Evolutionary conservation across 1,140 invertebrate species (phyloP).

Genomic region (Acyrthosiphon pisum): DNA sequence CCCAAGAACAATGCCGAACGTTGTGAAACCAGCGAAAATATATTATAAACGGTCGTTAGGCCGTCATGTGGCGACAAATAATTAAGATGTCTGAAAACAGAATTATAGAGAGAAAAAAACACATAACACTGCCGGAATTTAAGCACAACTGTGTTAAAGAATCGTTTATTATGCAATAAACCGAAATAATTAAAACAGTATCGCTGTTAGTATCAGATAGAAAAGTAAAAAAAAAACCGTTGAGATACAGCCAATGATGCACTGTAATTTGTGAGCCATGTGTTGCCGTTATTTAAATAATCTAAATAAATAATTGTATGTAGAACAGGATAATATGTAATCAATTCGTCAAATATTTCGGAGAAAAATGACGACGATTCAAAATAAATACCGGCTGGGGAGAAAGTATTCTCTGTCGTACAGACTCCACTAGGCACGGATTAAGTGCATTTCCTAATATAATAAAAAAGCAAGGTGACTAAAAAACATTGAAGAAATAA

Average conservation of each 20-base stretch:
- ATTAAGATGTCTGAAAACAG: constrained; percentile 51
- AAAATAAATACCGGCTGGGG: constrained; percentile 15
- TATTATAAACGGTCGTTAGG: constrained; percentile 40
- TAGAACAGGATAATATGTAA: background rate
- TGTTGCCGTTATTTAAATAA: background rate
- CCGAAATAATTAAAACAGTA: background rate
- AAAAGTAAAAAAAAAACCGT: background rate
- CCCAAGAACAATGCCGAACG: constrained; percentile 44
- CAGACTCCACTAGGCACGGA: background rate
- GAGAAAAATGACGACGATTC: background rate
- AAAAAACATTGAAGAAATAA: constrained; percentile 25
- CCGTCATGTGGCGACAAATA: constrained; percentile 55
- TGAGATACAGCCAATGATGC: background rate
- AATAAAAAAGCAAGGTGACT: constrained; percentile 34
- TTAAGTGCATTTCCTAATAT: constrained; percentile 49
- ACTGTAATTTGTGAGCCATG: background rate
- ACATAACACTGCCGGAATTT: background rate
- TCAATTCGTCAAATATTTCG: background rate
- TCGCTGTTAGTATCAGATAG: background rate
- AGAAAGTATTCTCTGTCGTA: constrained; percentile 16
- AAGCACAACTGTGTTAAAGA: background rate
- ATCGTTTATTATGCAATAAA: constrained; percentile 27
- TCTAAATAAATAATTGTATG: background rate
- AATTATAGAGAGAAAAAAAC: constrained; percentile 6
- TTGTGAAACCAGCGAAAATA: constrained; percentile 46